Conservation (phyloP, 2,113 vertebrate species). For the Aythya baeri region DNA sequence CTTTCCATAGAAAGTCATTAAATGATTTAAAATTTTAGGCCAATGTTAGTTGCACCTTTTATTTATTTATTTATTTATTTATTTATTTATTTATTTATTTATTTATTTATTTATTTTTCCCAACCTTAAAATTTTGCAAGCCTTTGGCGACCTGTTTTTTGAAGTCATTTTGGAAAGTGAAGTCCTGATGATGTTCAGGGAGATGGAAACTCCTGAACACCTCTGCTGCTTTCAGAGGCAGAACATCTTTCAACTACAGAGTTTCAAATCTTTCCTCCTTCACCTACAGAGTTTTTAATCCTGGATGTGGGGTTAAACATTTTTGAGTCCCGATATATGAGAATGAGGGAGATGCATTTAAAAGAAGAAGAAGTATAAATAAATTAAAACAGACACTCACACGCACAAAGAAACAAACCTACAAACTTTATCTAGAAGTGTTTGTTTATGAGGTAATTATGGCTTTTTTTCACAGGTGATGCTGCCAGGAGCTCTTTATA, state of each 20-base stretch:
- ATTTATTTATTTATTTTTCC: not conserved
- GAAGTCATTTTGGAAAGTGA: not conserved
- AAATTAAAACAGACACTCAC: too few species aligned
- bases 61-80: not conserved
- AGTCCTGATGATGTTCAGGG: not conserved
- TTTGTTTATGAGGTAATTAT: not conserved
- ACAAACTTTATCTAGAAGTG: not conserved
- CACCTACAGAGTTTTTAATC: not conserved
- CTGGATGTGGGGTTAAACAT: rapidly evolving
- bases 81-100: not conserved
- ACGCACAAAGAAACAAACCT: rapidly evolving
- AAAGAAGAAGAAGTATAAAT: not conserved
- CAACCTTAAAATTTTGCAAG: not conserved
- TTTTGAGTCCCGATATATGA: not conserved
- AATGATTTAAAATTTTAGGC: not conserved
- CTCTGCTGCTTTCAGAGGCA: not conserved
- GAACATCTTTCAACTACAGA: not conserved
- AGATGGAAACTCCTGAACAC: not conserved
- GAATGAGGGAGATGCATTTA: not conserved
- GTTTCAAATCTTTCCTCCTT: not conserved
- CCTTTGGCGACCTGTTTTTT: not conserved
- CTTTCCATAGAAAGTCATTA: not conserved
- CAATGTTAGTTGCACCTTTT: not conserved
- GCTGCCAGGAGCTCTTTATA: not conserved
- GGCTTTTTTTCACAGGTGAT: not conserved